Evolutionary conservation across 2,888 invertebrate species (phyloP).

Genomic region (Agonopterix alstromeriana): DNA sequence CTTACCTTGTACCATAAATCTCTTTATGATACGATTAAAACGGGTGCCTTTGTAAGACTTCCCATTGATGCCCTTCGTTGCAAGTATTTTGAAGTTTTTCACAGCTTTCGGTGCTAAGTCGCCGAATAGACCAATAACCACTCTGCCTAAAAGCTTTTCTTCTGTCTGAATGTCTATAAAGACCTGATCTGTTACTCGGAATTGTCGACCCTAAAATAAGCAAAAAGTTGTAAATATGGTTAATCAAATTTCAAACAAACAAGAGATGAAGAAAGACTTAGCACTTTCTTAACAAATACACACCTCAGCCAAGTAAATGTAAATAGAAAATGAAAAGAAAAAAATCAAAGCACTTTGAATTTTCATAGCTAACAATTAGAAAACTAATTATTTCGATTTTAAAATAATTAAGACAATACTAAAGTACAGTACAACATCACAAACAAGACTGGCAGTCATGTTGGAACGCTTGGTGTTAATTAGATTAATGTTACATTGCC

Average conservation of each 20-base stretch:
- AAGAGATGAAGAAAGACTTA: slow-evolving; percentile 14
- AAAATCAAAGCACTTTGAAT: too few species aligned
- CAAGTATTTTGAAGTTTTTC: slow-evolving; percentile 90
- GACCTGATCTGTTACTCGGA: slow-evolving; percentile 86
- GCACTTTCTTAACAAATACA: too few species aligned
- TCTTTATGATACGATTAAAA: slow-evolving; percentile 91
- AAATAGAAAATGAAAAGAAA: too few species aligned
- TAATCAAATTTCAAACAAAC: slow-evolving; percentile 17
- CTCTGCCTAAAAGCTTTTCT: slow-evolving; percentile 82
- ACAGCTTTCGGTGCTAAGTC: slow-evolving; percentile 90
- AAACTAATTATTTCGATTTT: too few species aligned
- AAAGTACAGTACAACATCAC: too few species aligned
- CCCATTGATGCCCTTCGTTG: slow-evolving; percentile 84
- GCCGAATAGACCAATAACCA: slow-evolving; percentile 93
- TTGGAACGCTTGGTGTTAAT: slow-evolving; percentile 7
- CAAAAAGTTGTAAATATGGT: slow-evolving; percentile 13
- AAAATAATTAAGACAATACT: too few species aligned
- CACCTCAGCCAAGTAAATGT: too few species aligned
- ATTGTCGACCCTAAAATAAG: slow-evolving; percentile 75
- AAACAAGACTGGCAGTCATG: too few species aligned
- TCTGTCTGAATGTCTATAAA: slow-evolving; percentile 88
- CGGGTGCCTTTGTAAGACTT: slow-evolving; percentile 85
- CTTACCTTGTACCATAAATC: slow-evolving; percentile 94
- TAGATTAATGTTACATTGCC: slow-evolving; percentile 12
- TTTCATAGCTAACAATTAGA: too few species aligned